Evolutionary conservation across 35 echinoderm and acorn worm species (phyloP).

Genomic region (Hemicentrotus pulcherrimus): DNA sequence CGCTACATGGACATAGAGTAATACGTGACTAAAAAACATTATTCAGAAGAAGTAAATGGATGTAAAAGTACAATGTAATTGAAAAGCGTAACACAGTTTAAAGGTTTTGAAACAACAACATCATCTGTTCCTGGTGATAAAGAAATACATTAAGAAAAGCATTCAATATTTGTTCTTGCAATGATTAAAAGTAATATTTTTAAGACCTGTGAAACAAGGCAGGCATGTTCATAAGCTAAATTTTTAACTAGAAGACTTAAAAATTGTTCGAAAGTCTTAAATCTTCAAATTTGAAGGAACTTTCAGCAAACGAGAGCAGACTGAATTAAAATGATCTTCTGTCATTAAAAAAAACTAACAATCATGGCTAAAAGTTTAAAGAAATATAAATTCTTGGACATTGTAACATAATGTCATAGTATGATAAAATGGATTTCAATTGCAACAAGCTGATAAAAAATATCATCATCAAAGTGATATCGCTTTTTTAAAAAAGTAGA

Average conservation of each 20-base stretch:
- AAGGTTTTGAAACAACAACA: too few species aligned
- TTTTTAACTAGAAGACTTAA: background rate
- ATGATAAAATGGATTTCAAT: background rate
- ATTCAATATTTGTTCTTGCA: background rate
- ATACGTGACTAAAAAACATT: too few species aligned
- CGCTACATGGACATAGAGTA: too few species aligned
- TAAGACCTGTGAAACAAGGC: background rate
- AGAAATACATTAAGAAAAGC: background rate
- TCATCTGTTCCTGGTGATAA: too few species aligned
- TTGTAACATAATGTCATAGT: background rate
- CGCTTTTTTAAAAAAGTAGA: background rate
- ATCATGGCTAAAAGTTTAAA: background rate
- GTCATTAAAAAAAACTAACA: background rate
- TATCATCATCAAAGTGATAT: background rate
- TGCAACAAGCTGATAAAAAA: background rate
- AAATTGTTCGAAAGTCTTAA: background rate
- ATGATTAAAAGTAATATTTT: background rate
- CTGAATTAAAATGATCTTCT: background rate
- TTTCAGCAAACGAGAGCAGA: background rate
- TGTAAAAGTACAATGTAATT: too few species aligned
- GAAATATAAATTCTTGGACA: background rate
- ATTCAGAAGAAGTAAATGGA: too few species aligned
- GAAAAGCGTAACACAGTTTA: too few species aligned
- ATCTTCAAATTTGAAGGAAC: background rate
- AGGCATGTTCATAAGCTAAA: too few species aligned